phyloP scores from a whole-genome alignment of 2,113 vertebrate genomes.

The Bufo gargarizans region DNA sequence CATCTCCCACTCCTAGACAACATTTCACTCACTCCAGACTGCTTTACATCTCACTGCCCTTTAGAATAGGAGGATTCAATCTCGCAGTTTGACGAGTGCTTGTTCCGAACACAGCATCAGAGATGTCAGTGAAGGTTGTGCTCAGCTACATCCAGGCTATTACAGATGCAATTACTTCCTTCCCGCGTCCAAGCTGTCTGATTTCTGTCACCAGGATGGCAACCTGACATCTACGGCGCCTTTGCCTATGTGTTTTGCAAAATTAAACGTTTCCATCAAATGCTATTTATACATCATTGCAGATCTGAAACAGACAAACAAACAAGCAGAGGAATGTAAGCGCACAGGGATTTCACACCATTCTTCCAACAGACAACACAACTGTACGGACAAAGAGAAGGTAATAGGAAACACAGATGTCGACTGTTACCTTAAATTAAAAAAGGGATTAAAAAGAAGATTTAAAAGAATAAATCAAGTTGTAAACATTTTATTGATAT shows the following conservation, averaged over 20 bases:
- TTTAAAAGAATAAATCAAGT: not conserved
- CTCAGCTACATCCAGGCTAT: conserved; percentile 25
- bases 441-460: not conserved
- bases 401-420: not conserved
- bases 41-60: conserved; percentile 52
- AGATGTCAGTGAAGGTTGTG: conserved; percentile 60
- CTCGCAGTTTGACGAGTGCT: not conserved
- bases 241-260: conserved; percentile 37
- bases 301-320: conserved; percentile 27
- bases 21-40: conserved; percentile 47
- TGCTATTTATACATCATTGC: conserved; percentile 41
- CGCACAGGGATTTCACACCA: conserved; percentile 9
- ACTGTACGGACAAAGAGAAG: not conserved
- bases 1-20: conserved; percentile 37
- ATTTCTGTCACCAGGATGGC: conserved; percentile 51
- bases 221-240: conserved; percentile 35
- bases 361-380: conserved; percentile 1
- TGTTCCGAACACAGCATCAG: conserved; percentile 38
- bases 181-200: conserved; percentile 28
- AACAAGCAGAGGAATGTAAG: conserved; percentile 4
- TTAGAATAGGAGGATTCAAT: conserved; percentile 47
- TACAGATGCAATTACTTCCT: conserved; percentile 53
- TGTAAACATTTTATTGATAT: not conserved
- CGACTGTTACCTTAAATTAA: not conserved
- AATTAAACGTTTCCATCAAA: conserved; percentile 48